These are phyloP conservation scores for Gobiocypris rarus DNA, from an alignment of 2,113 vertebrate genomes.

Conservation along the genomic window DNA sequence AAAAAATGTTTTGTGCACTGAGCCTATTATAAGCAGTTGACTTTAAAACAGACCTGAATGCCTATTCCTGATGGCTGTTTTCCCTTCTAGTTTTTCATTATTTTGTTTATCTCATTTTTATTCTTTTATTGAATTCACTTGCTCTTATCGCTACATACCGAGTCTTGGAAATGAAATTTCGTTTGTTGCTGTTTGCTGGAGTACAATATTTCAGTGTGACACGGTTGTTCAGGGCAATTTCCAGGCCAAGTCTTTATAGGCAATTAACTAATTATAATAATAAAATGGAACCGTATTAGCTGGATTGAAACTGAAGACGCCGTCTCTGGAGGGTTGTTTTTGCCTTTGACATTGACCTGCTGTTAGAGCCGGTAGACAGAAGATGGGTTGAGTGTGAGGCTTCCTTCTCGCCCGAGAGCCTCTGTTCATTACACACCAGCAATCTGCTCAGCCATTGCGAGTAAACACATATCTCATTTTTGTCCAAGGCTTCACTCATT, in stretches of 20 bases:
- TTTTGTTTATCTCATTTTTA: neutral
- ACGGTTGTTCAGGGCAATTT: constrained; percentile 18
- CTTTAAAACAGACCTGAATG: neutral
- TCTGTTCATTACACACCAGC: neutral
- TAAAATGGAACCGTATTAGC: constrained; percentile 40
- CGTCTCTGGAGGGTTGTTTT: constrained; percentile 19
- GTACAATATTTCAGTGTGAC: constrained; percentile 31
- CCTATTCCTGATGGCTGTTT: neutral
- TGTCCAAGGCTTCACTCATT: constrained; percentile 46
- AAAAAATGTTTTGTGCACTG: too few relatives aligned
- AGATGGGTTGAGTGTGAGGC: neutral
- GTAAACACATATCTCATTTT: constrained; percentile 50
- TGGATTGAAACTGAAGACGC: neutral
- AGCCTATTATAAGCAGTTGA: neutral
- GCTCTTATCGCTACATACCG: neutral
- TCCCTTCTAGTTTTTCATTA: constrained; percentile 25
- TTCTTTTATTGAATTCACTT: neutral
- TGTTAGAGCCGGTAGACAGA: neutral
- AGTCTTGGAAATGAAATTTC: constrained; percentile 1
- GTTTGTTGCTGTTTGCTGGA: neutral
- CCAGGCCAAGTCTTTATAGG: constrained; percentile 25
- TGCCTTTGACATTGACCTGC: constrained; percentile 19
- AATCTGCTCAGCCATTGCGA: constrained; percentile 16
- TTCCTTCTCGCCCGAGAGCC: neutral
- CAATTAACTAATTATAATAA: constrained; percentile 49